These are phyloP conservation scores for Intellagama lesueurii DNA, from an alignment of 2,797 vertebrate species.

Conservation along the genomic window DNA sequence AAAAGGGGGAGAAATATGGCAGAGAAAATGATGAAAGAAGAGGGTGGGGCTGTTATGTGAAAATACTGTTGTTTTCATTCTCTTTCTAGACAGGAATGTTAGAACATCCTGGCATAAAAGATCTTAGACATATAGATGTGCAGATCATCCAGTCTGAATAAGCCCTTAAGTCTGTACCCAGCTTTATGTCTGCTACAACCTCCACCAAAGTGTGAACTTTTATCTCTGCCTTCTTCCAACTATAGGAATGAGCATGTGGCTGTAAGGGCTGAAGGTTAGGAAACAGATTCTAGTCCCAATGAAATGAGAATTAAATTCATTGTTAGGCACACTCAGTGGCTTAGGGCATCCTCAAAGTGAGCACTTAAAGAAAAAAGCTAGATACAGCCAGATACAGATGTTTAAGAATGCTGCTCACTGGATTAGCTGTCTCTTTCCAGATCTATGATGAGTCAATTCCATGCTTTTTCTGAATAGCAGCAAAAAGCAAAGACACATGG, in stretches of 20 bases:
- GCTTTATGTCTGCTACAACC: not conserved
- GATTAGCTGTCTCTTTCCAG: not conserved
- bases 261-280: not conserved
- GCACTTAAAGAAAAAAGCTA: not conserved
- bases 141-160: not conserved
- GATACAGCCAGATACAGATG: not conserved
- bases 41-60: too few relatives aligned
- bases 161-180: not conserved
- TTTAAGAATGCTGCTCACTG: not conserved
- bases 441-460: not conserved
- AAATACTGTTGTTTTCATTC: too few relatives aligned
- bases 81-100: too few relatives aligned
- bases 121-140: too few relatives aligned
- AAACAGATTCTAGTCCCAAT: not conserved
- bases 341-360: not conserved
- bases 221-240: not conserved
- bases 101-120: too few relatives aligned
- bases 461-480: not conserved
- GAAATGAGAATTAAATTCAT: not conserved
- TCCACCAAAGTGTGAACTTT: not conserved
- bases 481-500: not conserved
- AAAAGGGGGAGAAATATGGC: too few relatives aligned
- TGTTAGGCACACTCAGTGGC: not conserved
- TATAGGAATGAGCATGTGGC: too few relatives aligned
- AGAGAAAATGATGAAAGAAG: too few relatives aligned